Evolutionary conservation across 2,888 invertebrate species (phyloP), one percentile per base, ranked within the genome.

Genomic region (Drosophila limbata): DNA sequence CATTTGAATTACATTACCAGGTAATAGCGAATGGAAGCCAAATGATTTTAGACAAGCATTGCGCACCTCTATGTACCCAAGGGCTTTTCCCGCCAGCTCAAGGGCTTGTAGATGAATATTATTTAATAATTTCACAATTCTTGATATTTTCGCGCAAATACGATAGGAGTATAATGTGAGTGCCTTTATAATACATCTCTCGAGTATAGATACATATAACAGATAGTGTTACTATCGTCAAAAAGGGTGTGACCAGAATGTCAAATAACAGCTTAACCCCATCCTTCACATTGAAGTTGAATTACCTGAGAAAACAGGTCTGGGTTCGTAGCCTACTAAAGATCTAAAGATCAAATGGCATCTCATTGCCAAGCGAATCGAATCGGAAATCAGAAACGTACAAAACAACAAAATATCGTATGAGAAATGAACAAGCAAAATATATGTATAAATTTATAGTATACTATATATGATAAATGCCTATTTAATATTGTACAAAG

Each of bases 281-380:
- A 84, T 88, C 89, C 87, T 88, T 88, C 84, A 81, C 71, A 84
- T 70, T 76, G 60, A 73, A 88, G 89, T 81, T 86, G 87, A 88
- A 69, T 84, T 79, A 84, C 87, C 83, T 75, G 61, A 51, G 42
- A 44, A 61, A 66, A 66, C 68, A 39, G 25, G 40, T 62, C 47
- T 61, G 64, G 42, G 50, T 28, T 42, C 56, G 39, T 76, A 70
- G 56, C 65, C 70, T 60, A 68, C 45, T 67, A 72, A 64, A 85
- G 72, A 84, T 84, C 70, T 65, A 70, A 65, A 87, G 89, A 87
- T 84, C 84, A 88, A 84, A 84, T 69, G 87, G 75, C 82, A 64
- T 68, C 76, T 88, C 84, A 84, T 87, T 84, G 84, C 77, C 84
- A 88, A 57, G 44, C 66, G 67, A 71, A 81, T 84, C 64, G 63